Base-by-base conservation (phyloP, 2,888 invertebrate species). In the Himalopsyche japonica region DNA sequence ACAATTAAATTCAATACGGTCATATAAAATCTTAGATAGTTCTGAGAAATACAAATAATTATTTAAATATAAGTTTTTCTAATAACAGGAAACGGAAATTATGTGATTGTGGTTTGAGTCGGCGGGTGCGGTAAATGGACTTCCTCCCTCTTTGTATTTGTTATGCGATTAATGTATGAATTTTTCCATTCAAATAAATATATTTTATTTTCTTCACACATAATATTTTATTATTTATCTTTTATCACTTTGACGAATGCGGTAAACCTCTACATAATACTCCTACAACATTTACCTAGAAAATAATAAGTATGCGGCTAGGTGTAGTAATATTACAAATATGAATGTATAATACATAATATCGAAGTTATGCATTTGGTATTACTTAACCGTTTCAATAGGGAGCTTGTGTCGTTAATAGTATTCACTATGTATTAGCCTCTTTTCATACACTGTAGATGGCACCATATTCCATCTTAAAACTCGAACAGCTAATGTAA, bases 51-150 rank as follows among this genome's bases (percentile, higher is more conserved):
- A 77, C n/a, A 77, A 34, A 30, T 15, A 70, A 70, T 70, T 70
- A 70, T 27, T 70, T 30, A 30, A 70, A 70, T 30, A 70, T 70
- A 70, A 30, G 70, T 70, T 70, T 70, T 82, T 82, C 48, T 83
- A 80, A 83, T 81, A 84, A 84, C 86, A 84, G 86, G 86, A 86
- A 86, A 76, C 84, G 86, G 86, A 86, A 70, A 76, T 84, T 83
- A 86, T 84, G 86, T 84, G 86, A 81, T 64, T 76, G 47, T 30
- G 80, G 80, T 81, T 84, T 86, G 82, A 82, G 84, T 82, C 82
- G 78, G 82, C 70, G 76, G 78, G 82, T 79, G 79, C 82, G 86
- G 84, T 81, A 84, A 83, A 84, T 77, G 84, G 81, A 86, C 86
- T 86, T 86, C 86, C 86, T 86, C 79, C 79, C 83, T 47, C 27